A percentile compares a stretch with the other conserved stretches of the same genome.
phyloP scores from a whole-genome alignment of 2,113 vertebrate species.

The Pluvialis apricaria region DNA sequence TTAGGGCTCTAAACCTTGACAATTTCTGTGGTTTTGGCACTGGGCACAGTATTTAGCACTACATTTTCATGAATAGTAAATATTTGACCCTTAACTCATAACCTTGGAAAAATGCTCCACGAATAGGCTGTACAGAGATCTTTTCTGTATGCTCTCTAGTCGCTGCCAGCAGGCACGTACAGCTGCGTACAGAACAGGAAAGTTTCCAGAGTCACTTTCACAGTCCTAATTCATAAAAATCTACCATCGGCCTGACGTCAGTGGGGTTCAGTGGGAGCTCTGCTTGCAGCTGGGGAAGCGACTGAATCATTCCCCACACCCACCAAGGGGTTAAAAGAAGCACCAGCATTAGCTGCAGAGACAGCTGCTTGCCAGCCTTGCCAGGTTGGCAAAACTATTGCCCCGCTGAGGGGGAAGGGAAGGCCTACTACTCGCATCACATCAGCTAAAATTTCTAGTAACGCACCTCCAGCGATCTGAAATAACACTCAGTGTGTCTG shows the following conservation, averaged over 20 bases:
- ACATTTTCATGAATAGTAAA: background rate
- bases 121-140: background rate
- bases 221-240: constrained; percentile 27
- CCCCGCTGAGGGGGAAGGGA: background rate
- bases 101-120: background rate
- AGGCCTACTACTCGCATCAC: background rate
- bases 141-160: background rate
- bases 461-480: rapidly evolving
- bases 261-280: background rate
- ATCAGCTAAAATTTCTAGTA: background rate
- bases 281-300: background rate
- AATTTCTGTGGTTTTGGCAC: constrained; percentile 5
- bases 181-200: background rate
- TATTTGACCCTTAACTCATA: constrained; percentile 8
- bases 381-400: background rate
- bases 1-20: background rate
- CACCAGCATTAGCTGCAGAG: background rate
- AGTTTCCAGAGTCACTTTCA: background rate
- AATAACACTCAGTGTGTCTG: background rate
- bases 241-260: background rate
- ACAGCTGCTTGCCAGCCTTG: background rate
- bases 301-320: background rate
- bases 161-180: background rate
- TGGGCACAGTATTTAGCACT: background rate
- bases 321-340: background rate